Base-by-base conservation (phyloP, 2,888 invertebrate species). In the Corbicula japonica region DNA sequence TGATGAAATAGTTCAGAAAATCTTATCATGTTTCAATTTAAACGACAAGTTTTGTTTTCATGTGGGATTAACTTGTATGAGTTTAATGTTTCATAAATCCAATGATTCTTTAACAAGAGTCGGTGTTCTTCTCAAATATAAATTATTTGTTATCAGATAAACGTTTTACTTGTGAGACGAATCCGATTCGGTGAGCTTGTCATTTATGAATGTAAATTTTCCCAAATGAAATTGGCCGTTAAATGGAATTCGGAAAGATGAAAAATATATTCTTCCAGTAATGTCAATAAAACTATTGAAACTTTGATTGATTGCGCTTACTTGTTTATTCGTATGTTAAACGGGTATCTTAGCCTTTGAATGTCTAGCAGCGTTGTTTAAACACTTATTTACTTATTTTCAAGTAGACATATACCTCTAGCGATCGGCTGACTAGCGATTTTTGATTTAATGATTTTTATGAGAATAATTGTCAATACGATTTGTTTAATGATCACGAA, bases 321-420 rank as follows among this genome's bases (percentile, higher is more conserved):
- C 75, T 72, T 80, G 76, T 72, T 41, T 73, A 54, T 76, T 50
- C 34, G 34, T 58, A 56, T 48, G 30, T 54, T 68, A 75, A 54
- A 50, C 68, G 66, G 60, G 68, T 75, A 68, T 54, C 38, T 41
- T 30, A 23, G 46, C 52, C 21, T 28, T 41, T 70, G 26, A 41
- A 35, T 50, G 46, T 54, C 46, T 72, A 61, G 52, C n/a, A 23
- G 44, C 46, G 46, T 58, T 71, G 62, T 68, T 66, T 54, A 72
- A 77, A 72, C 72, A 77, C 66, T 66, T 71, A 66, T 72, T 68
- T 75, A 68, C 66, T 60, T 30, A 60, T 69, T 66, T 66, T 66
- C 66, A 54, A 65, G 56, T 63, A 34, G 34, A 46, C n/a, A 6
- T 54, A 38, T 66, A 63, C 63, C 30, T 32, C 2, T 21, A 28